phyloP scores from a whole-genome alignment of 2,888 invertebrate genomes.

The Pasiphila rectangulata region DNA sequence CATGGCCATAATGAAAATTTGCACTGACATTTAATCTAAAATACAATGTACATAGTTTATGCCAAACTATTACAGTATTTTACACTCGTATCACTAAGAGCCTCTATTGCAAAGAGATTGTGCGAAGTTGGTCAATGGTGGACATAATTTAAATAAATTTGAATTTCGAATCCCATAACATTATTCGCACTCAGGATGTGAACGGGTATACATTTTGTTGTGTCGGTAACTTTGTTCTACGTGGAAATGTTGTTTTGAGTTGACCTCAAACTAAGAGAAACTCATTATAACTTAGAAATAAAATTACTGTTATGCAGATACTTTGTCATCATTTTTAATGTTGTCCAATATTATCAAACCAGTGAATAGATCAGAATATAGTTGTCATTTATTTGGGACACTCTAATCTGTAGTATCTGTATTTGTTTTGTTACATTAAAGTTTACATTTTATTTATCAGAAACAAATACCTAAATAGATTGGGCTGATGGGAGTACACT shows the following conservation, averaged over 20 bases:
- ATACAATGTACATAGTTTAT: conserved; percentile 14
- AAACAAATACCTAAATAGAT: too few species aligned
- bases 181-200: conserved; percentile 13
- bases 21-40: conserved; percentile 12
- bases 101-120: conserved; percentile 15
- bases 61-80: conserved; percentile 16
- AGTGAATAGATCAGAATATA: too few species aligned
- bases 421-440: too few species aligned
- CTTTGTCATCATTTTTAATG: too few species aligned
- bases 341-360: too few species aligned
- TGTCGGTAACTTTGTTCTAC: neutral
- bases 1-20: conserved; percentile 9
- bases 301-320: neutral
- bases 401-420: too few species aligned
- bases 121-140: conserved; percentile 13
- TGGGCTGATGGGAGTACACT: too few species aligned
- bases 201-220: conserved; percentile 3
- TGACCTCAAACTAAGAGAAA: neutral
- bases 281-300: neutral
- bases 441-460: too few species aligned
- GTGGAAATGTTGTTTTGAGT: neutral
- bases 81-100: conserved; percentile 5
- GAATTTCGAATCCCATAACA: conserved; percentile 18
- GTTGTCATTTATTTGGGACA: too few species aligned
- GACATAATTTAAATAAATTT: conserved; percentile 17